Percentiles rank a stretch among this genome's conserved stretches.
These are phyloP conservation scores for Eubasilissa splendida DNA, from an alignment of 2,888 invertebrate genomes.

Conservation along the genomic window DNA sequence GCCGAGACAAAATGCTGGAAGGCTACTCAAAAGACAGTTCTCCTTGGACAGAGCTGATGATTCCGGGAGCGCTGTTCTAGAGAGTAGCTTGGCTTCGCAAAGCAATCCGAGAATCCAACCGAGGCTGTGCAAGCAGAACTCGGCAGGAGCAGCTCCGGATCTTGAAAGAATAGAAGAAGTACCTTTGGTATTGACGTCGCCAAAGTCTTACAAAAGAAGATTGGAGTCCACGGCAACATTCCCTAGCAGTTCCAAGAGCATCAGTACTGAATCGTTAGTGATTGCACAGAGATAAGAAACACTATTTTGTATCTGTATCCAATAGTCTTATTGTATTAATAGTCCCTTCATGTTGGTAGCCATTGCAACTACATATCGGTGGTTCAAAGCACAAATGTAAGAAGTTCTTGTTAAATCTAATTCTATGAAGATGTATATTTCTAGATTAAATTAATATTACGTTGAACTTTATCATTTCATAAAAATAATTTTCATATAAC, in stretches of 20 bases:
- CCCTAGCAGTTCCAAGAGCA: conserved; percentile 52
- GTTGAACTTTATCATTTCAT: too few relatives aligned
- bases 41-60: conserved; percentile 77
- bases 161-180: conserved; percentile 76
- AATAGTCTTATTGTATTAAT: not conserved
- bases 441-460: too few relatives aligned
- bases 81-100: conserved; percentile 62
- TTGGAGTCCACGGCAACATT: conserved; percentile 50
- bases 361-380: conserved; percentile 21
- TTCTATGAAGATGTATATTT: too few relatives aligned
- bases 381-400: conserved; percentile 15
- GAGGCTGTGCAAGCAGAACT: conserved; percentile 75
- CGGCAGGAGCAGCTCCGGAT: conserved; percentile 75
- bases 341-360: not conserved
- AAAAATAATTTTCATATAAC: too few relatives aligned
- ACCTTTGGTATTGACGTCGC: conserved; percentile 64
- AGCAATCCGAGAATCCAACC: conserved; percentile 59
- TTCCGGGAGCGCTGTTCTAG: conserved; percentile 60
- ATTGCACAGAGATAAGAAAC: conserved; percentile 33
- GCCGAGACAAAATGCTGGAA: conserved; percentile 57
- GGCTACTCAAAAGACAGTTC: conserved; percentile 74
- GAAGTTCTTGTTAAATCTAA: too few relatives aligned
- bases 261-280: conserved; percentile 54
- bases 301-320: conserved; percentile 2
- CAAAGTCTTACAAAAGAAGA: conserved; percentile 54